A percentile compares a stretch with the other conserved stretches of the same genome.
phyloP scores from a whole-genome alignment of 1,140 invertebrate species.

The Achroia grisella region DNA sequence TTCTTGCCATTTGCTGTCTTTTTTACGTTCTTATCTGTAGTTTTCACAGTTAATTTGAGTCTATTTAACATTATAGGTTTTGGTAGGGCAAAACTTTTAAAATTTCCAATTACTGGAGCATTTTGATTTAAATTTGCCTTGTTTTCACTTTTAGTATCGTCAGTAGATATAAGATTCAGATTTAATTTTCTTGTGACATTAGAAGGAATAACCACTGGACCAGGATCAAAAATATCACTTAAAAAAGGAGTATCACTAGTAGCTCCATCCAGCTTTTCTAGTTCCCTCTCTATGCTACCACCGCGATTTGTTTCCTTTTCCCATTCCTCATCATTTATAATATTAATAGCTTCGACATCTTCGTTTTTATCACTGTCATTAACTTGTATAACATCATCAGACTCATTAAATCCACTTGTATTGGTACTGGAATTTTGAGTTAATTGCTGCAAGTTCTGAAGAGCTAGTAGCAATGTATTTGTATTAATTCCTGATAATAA shows the following conservation, averaged over 20 bases:
- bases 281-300: constrained; percentile 52
- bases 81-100: constrained; percentile 71
- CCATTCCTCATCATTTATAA: constrained; percentile 66
- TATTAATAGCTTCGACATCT: constrained; percentile 56
- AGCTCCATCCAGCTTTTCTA: constrained; percentile 48
- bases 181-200: constrained; percentile 45
- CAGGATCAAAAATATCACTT: constrained; percentile 69
- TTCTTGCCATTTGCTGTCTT: constrained; percentile 31
- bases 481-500: constrained; percentile 54
- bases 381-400: constrained; percentile 7
- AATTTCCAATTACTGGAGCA: constrained; percentile 59
- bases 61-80: constrained; percentile 69
- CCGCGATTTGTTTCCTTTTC: constrained; percentile 59
- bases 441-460: constrained; percentile 59
- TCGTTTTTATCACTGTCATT: constrained; percentile 7
- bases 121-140: constrained; percentile 38
- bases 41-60: constrained; percentile 59
- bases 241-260: constrained; percentile 62
- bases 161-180: constrained; percentile 31
- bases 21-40: constrained; percentile 37
- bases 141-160: constrained; percentile 26
- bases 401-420: constrained; percentile 10
- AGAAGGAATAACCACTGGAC: constrained; percentile 43
- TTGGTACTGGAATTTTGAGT: constrained; percentile 17
- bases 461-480: constrained; percentile 46